A percentile compares a stretch with the other conserved stretches of the same genome.
These are phyloP conservation scores for Drosophila koepferae DNA, from an alignment of 2,888 invertebrate species.

Conservation along the genomic window DNA sequence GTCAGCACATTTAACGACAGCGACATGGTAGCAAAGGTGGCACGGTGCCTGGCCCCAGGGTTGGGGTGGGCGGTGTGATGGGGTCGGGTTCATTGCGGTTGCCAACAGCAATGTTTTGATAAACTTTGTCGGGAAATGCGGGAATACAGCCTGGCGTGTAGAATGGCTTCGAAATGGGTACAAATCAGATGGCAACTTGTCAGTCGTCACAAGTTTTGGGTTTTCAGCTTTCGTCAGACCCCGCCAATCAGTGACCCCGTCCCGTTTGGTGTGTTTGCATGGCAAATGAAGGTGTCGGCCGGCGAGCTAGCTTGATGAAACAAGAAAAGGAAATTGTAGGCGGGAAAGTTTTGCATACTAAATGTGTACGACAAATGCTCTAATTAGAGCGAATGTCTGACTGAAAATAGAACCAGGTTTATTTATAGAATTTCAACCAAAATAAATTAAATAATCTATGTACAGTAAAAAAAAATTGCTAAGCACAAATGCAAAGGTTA, in stretches of 20 bases:
- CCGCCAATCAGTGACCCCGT: slow-evolving; percentile 43
- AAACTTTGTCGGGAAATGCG: slow-evolving; percentile 20
- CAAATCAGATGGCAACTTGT: slow-evolving; percentile 39
- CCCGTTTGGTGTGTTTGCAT: slow-evolving; percentile 49
- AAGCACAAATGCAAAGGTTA: slow-evolving; percentile 14
- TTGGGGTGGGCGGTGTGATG: not conserved
- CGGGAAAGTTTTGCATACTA: slow-evolving; percentile 28
- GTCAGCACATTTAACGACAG: slow-evolving; percentile 72
- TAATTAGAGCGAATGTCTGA: slow-evolving; percentile 37
- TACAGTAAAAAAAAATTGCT: slow-evolving; percentile 10
- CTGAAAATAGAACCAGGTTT: slow-evolving; percentile 29
- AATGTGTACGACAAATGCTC: slow-evolving; percentile 11
- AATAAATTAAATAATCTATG: slow-evolving; percentile 11
- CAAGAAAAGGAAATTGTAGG: slow-evolving; percentile 39
- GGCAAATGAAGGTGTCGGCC: slow-evolving; percentile 34
- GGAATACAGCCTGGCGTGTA: slow-evolving; percentile 20
- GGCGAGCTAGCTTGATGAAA: slow-evolving; percentile 12
- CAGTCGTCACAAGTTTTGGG: slow-evolving; percentile 48
- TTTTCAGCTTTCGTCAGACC: slow-evolving; percentile 15
- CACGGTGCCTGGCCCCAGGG: not conserved
- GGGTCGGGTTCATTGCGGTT: slow-evolving; percentile 32
- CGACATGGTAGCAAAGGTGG: slow-evolving; percentile 17
- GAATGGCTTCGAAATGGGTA: slow-evolving; percentile 1
- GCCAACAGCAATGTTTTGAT: slow-evolving; percentile 32
- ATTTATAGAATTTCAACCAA: slow-evolving; percentile 34